Evolutionary conservation across 2,113 vertebrate genomes (phyloP).

Genomic region (Lasiurus cinereus): DNA sequence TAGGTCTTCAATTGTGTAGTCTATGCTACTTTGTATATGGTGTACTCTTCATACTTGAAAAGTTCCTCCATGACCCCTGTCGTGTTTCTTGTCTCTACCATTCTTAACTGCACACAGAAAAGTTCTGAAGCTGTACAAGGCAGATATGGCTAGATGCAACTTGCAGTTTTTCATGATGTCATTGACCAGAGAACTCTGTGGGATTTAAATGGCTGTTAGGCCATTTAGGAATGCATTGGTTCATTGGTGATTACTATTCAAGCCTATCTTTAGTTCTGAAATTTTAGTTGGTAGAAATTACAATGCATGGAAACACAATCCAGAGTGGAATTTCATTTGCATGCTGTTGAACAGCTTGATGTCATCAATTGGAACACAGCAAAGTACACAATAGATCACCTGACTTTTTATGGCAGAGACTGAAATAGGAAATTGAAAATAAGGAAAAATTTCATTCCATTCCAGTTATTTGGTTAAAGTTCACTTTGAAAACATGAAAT

Average conservation of each 20-base stretch:
- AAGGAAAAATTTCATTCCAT: not conserved
- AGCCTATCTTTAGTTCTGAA: not conserved
- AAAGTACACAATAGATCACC: not conserved
- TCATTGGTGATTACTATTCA: not conserved
- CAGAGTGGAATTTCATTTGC: not conserved
- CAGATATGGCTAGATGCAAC: not conserved
- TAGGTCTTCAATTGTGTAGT: not conserved
- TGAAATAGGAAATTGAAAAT: not conserved
- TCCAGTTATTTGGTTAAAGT: not conserved
- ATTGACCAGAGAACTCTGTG: not conserved
- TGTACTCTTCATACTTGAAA: not conserved
- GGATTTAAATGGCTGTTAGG: not conserved
- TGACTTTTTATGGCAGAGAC: not conserved
- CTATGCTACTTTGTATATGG: not conserved
- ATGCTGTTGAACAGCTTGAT: slow-evolving; percentile 50
- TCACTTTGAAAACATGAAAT: not conserved
- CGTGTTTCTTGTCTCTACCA: not conserved
- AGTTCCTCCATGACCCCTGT: not conserved
- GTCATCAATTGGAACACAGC: slow-evolving; percentile 40
- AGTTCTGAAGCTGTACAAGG: not conserved
- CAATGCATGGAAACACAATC: not conserved
- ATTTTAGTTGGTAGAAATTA: not conserved
- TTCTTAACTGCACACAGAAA: not conserved
- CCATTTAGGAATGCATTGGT: rapidly evolving
- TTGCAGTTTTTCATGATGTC: not conserved